These are phyloP conservation scores for Drosophila multiciliata DNA, from an alignment of 2,888 invertebrate genomes.

Conservation along the genomic window DNA sequence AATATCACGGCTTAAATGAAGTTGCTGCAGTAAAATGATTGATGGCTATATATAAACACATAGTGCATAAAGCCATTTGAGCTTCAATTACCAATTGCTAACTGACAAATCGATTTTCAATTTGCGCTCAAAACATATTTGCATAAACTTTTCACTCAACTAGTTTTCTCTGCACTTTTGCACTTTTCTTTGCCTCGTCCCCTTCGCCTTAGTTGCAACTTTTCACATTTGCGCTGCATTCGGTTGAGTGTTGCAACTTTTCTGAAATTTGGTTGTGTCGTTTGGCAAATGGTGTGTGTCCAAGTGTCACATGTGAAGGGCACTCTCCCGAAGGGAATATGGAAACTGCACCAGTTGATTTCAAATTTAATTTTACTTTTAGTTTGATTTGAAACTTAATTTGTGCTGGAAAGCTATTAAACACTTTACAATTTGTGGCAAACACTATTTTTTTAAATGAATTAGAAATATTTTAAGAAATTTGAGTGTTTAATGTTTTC, in stretches of 20 bases:
- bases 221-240: slow-evolving; percentile 42
- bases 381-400: background rate
- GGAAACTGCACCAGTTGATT: background rate
- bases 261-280: slow-evolving; percentile 35
- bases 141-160: slow-evolving; percentile 47
- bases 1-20: background rate
- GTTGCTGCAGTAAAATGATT: background rate
- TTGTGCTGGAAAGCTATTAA: background rate
- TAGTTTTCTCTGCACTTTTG: slow-evolving; percentile 11
- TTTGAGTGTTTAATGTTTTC: background rate
- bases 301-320: slow-evolving; percentile 11
- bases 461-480: background rate
- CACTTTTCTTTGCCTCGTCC: background rate
- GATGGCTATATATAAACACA: slow-evolving; percentile 1
- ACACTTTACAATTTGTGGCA: background rate
- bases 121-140: slow-evolving; percentile 49
- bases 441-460: background rate
- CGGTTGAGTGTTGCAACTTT: slow-evolving; percentile 25
- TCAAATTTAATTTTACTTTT: slow-evolving; percentile 6
- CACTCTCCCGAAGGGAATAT: background rate
- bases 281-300: slow-evolving; percentile 20
- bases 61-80: slow-evolving; percentile 17
- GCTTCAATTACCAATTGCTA: slow-evolving; percentile 28
- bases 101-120: slow-evolving; percentile 59
- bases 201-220: slow-evolving; percentile 24